Conservation (phyloP, 2,797 vertebrate genomes). For the Strix occidentalis region DNA sequence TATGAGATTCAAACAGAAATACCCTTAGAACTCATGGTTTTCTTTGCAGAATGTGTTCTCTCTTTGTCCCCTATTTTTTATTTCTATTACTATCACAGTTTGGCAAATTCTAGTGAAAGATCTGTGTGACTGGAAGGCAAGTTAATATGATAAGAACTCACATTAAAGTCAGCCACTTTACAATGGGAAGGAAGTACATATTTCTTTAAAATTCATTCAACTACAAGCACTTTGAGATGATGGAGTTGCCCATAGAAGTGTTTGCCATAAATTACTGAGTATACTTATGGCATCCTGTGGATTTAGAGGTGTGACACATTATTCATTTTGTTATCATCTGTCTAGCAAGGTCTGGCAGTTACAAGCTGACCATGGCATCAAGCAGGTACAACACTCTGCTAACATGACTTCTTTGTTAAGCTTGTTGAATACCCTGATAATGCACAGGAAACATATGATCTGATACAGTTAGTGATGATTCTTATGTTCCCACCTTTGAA, state of each 20-base stretch:
- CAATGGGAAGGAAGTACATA: not conserved
- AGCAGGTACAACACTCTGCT: not conserved
- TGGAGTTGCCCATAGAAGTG: not conserved
- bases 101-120: not conserved
- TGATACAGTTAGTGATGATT: not conserved
- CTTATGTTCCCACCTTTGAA: not conserved
- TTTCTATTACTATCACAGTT: not conserved
- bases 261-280: not conserved
- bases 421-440: not conserved
- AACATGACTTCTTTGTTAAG: not conserved
- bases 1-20: constrained; percentile 39
- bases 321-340: not conserved
- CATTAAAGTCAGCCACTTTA: not conserved
- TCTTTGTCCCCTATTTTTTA: not conserved
- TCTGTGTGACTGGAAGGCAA: not conserved
- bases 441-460: not conserved
- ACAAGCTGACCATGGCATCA: not conserved
- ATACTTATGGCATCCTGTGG: not conserved
- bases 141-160: not conserved
- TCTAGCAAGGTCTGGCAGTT: not conserved
- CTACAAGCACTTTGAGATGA: not conserved
- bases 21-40: constrained; percentile 24
- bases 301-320: not conserved
- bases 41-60: constrained; percentile 1
- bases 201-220: not conserved